phyloP scores from a whole-genome alignment of 2,797 vertebrate genomes.

The Dicrostonyx torquatus region DNA sequence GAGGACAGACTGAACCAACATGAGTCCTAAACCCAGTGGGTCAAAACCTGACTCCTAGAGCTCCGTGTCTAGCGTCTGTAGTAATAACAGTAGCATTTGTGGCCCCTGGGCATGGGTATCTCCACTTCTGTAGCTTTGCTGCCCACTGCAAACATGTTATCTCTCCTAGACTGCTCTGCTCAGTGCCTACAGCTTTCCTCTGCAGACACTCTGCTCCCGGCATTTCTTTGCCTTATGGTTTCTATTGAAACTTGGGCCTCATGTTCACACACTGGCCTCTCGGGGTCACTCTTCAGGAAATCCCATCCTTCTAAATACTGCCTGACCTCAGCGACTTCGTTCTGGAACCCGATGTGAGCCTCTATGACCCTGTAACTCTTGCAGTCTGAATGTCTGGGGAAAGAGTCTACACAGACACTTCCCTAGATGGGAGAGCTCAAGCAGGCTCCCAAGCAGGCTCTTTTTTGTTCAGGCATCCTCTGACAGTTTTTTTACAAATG shows the following conservation, averaged over 20 bases:
- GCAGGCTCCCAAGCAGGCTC: not conserved
- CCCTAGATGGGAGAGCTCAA: not conserved
- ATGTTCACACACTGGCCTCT: not conserved
- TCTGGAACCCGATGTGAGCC: not conserved
- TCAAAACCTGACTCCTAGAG: not conserved
- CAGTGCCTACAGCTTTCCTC: not conserved
- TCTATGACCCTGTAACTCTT: not conserved
- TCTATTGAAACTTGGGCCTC: not conserved
- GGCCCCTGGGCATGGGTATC: too few relatives aligned
- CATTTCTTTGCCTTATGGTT: not conserved
- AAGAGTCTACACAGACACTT: not conserved
- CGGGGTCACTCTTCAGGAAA: not conserved
- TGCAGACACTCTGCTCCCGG: not conserved
- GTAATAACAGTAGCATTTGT: not conserved
- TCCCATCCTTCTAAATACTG: not conserved
- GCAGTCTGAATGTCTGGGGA: not conserved
- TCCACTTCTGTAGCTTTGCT: not conserved
- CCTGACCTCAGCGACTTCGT: not conserved
- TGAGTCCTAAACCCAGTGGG: not conserved
- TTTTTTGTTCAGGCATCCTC: not conserved
- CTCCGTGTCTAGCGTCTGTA: not conserved
- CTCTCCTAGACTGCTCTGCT: not conserved
- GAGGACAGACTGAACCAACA: not conserved
- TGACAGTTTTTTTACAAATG: not conserved
- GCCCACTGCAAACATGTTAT: not conserved